phyloP scores from a whole-genome alignment of 2,888 invertebrate species.

The Carabus problematicus region DNA sequence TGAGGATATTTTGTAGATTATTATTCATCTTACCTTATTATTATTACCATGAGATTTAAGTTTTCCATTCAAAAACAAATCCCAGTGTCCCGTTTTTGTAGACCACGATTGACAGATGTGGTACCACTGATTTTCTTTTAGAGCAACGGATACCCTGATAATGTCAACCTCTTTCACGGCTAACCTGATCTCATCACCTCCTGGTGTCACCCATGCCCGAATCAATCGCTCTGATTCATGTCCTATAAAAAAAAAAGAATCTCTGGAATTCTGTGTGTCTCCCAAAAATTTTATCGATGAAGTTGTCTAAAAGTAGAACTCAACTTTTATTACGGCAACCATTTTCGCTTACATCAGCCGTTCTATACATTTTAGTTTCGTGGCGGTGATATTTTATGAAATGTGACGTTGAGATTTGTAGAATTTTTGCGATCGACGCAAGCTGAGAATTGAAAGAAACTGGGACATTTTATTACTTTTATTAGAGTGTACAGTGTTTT shows the following conservation, averaged over 20 bases:
- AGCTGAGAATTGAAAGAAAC: conserved; percentile 12
- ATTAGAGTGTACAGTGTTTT: neutral
- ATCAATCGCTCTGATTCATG: conserved; percentile 63
- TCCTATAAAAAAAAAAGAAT: conserved; percentile 58
- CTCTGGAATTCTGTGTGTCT: conserved; percentile 1
- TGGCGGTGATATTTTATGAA: conserved; percentile 20
- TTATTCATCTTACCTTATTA: conserved; percentile 51
- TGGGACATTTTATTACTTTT: conserved; percentile 10
- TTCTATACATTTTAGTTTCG: conserved; percentile 14
- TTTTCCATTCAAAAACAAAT: conserved; percentile 67
- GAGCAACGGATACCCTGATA: conserved; percentile 60
- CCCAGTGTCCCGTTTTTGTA: conserved; percentile 67
- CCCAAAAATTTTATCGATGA: conserved; percentile 28
- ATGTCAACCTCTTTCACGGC: conserved; percentile 64
- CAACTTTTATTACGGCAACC: neutral
- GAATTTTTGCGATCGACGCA: conserved; percentile 3
- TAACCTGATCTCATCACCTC: conserved; percentile 64
- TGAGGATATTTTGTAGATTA: neutral
- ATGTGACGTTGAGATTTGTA: conserved; percentile 23
- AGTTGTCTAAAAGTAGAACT: conserved; percentile 18
- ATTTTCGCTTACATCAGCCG: conserved; percentile 28
- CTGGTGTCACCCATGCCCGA: conserved; percentile 67
- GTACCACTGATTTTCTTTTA: conserved; percentile 65
- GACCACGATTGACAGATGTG: conserved; percentile 74
- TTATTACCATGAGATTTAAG: conserved; percentile 58